These are phyloP conservation scores for Acronicta psi DNA, from an alignment of 2,888 invertebrate species.

Conservation along the genomic window DNA sequence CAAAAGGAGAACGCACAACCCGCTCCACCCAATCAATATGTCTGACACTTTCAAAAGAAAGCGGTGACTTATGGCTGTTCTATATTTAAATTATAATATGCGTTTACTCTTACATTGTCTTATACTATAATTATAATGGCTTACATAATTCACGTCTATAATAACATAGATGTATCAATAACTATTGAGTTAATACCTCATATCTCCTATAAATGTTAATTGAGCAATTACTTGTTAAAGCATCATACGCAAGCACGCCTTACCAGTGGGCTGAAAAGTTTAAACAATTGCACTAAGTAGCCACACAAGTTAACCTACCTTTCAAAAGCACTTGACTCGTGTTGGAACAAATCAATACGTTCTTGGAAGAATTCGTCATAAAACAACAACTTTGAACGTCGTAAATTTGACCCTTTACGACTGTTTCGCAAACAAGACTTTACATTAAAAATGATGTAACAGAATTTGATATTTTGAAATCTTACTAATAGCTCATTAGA, in stretches of 20 bases:
- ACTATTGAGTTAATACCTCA: slow-evolving; percentile 14
- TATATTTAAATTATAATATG: slow-evolving; percentile 30
- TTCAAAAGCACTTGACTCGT: slow-evolving; percentile 10
- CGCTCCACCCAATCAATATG: slow-evolving; percentile 59
- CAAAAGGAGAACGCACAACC: slow-evolving; percentile 36
- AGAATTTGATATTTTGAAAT: slow-evolving; percentile 26
- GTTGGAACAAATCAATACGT: slow-evolving; percentile 17
- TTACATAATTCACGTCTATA: slow-evolving; percentile 28
- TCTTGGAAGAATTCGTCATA: slow-evolving; percentile 34
- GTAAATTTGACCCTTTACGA: slow-evolving; percentile 49
- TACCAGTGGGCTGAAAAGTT: not conserved
- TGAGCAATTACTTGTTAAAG: slow-evolving; percentile 18
- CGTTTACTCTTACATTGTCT: slow-evolving; percentile 1
- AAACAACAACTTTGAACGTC: slow-evolving; percentile 17
- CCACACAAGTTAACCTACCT: slow-evolving; percentile 25
- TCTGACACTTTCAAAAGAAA: slow-evolving; percentile 50
- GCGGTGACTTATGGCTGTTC: slow-evolving; percentile 27
- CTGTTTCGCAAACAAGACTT: slow-evolving; percentile 17
- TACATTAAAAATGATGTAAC: slow-evolving; percentile 36
- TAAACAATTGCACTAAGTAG: slow-evolving; percentile 21
- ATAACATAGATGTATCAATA: slow-evolving; percentile 5
- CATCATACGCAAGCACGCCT: slow-evolving; percentile 4
- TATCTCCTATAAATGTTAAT: slow-evolving; percentile 13
- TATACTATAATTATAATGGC: slow-evolving; percentile 27
- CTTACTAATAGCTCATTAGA: slow-evolving; percentile 21